Base-by-base conservation (phyloP, 30 jellyfish, hydroid and myxozoan genomes). In the Aurelia coerulea region DNA sequence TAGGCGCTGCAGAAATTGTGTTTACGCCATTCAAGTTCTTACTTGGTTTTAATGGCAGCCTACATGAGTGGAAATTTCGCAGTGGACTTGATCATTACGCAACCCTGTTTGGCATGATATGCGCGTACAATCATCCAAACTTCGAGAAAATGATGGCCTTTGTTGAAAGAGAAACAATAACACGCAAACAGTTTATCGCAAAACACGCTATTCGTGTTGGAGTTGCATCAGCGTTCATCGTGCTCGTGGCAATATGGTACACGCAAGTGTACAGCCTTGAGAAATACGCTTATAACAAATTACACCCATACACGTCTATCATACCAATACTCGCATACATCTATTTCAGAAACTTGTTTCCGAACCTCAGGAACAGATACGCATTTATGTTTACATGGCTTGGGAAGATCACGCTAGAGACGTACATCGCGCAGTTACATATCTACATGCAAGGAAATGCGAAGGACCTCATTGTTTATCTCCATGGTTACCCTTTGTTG, bases 1-100 rank as follows among this genome's bases (percentile, higher is more conserved):
- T 89, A 5, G 94, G 96, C 19, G 95, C 85, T 50, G 97, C 97
- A n/a, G 62, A 84, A 13, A 14, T 76, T 39, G 89, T 94, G 2
- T 94, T 94, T 85, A 23, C 85, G 83, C 99, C 99, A 49, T 86
- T 88, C 53, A 49, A 79, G 31, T 81, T 75, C 80, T 14, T 88
- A 2, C 95, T 94, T 18, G 76, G 77, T 0, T 94, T 42, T 53
- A 81, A 87, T 65, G 95, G 81, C 66, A 71, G 90, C 3, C 70
- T 94, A 58, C 97, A 94, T 84, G 99, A 94, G 72, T 94, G 99
- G 99, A 64, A 90, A 32, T 94, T 94, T 67, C 96, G 99, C 62
- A 88, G 99, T 64, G 92, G 95, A 12, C 64, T 94, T 59, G 99
- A 94, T 62, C 99, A 83, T 80, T 94, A 83, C 88, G 95, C 90